Conservation (phyloP, 2,797 vertebrate species). For the Sebastes trivittatus region DNA sequence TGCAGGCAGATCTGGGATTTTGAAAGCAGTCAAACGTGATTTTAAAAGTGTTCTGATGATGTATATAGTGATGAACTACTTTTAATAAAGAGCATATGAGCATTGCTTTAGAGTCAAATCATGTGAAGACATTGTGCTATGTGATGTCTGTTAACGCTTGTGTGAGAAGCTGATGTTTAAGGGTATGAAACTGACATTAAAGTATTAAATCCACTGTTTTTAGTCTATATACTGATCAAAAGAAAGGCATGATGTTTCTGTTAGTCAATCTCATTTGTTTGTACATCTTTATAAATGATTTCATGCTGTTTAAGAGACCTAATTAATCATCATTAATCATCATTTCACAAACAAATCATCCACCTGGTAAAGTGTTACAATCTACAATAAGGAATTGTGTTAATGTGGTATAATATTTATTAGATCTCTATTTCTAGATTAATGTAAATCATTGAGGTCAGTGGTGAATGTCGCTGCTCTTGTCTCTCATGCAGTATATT, state of each 20-base stretch:
- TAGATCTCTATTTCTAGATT: background rate
- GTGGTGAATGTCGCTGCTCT: background rate
- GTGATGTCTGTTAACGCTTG: background rate
- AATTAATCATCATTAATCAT: background rate
- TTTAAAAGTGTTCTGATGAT: background rate
- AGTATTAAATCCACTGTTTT: background rate
- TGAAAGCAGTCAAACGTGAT: background rate
- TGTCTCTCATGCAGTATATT: conserved; percentile 17
- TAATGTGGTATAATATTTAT: background rate
- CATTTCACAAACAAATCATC: background rate
- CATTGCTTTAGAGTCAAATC: background rate
- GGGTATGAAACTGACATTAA: background rate
- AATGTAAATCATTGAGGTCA: conserved; percentile 10
- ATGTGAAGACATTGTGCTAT: background rate
- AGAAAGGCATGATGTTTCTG: conserved; percentile 6
- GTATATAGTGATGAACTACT: background rate
- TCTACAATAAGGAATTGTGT: background rate
- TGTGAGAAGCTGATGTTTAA: background rate
- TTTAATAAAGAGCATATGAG: background rate
- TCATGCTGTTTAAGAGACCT: background rate
- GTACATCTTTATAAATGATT: background rate
- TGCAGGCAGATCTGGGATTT: background rate
- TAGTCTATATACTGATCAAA: background rate
- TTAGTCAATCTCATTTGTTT: background rate
- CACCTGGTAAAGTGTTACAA: background rate